phyloP scores from a whole-genome alignment of 2,797 vertebrate species.

The Rhabdomys pumilio region DNA sequence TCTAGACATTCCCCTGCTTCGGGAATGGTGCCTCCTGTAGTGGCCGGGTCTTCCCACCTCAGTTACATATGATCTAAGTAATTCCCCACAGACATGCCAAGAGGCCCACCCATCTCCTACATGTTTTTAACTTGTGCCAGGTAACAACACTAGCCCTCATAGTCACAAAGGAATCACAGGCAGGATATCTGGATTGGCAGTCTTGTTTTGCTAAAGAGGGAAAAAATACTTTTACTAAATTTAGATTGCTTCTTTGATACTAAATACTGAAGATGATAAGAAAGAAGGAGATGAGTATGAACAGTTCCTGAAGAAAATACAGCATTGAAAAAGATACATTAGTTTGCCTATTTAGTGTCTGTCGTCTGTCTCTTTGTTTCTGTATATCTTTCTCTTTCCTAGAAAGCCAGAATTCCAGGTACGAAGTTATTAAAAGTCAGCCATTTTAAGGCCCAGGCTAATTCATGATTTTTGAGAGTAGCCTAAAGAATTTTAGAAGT shows the following conservation, averaged over 20 bases:
- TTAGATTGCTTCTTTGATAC: constrained; percentile 53
- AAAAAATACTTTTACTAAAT: not conserved
- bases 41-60: not conserved
- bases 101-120: not conserved
- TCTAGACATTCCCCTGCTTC: not conserved
- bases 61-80: not conserved
- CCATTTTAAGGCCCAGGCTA: constrained; percentile 17
- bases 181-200: not conserved
- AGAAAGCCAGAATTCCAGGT: constrained; percentile 32
- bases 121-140: not conserved
- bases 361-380: not conserved
- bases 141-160: not conserved
- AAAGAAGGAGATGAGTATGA: constrained; percentile 22
- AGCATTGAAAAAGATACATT: constrained; percentile 36
- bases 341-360: not conserved
- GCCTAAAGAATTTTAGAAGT: constrained; percentile 54
- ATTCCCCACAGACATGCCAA: not conserved
- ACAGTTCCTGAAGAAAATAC: constrained; percentile 12
- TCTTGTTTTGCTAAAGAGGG: constrained; percentile 21
- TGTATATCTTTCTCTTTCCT: not conserved
- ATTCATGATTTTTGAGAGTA: constrained; percentile 58
- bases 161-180: not conserved
- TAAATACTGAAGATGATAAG: constrained; percentile 25
- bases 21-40: too few relatives aligned
- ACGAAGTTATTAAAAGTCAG: constrained; percentile 32